These are phyloP conservation scores for Platyura marginata DNA, from an alignment of 1,140 invertebrate species.

Conservation along the genomic window DNA sequence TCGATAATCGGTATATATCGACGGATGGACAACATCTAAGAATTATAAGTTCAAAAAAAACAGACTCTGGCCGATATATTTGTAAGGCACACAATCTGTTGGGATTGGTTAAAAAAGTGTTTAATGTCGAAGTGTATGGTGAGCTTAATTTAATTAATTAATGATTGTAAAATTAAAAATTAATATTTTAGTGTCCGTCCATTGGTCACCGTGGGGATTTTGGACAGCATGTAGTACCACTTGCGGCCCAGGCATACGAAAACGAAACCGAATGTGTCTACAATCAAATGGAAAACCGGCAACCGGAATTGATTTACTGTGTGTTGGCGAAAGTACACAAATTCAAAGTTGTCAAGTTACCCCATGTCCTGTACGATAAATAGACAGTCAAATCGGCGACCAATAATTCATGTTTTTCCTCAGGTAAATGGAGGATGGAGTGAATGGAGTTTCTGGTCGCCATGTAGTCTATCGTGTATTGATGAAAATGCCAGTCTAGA, in stretches of 20 bases:
- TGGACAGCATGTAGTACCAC: neutral
- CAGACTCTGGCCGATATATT: neutral
- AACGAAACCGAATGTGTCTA: neutral
- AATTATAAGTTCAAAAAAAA: neutral
- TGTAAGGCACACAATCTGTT: neutral
- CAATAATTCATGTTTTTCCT: too few relatives aligned
- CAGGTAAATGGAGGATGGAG: slow-evolving; percentile 1
- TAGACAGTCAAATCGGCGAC: too few relatives aligned
- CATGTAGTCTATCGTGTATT: neutral
- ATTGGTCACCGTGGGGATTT: slow-evolving; percentile 1
- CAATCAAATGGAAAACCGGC: neutral
- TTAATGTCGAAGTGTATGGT: neutral
- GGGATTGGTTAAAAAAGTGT: neutral
- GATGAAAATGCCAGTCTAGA: neutral
- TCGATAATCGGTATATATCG: neutral
- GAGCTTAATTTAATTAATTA: neutral
- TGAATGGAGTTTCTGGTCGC: neutral
- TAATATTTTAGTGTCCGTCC: neutral
- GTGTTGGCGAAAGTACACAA: neutral
- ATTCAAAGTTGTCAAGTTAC: neutral
- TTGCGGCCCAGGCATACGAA: neutral
- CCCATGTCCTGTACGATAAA: neutral
- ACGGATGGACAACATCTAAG: neutral
- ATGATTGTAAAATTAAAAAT: neutral
- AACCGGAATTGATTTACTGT: neutral